These are phyloP conservation scores for Lasius platythorax DNA, from an alignment of 2,888 invertebrate species.

Conservation along the genomic window DNA sequence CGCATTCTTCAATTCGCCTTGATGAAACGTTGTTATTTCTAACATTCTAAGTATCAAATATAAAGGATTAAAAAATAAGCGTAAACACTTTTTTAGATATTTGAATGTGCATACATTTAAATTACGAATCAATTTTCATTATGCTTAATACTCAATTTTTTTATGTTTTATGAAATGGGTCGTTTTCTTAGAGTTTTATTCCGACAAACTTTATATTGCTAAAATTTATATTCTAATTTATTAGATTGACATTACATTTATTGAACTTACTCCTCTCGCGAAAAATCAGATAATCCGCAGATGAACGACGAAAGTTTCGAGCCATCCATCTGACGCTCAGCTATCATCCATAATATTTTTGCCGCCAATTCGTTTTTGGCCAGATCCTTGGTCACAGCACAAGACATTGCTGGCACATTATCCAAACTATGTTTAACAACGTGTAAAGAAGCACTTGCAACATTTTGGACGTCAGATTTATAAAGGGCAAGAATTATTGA, in stretches of 20 bases:
- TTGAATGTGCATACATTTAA: neutral
- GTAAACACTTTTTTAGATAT: neutral
- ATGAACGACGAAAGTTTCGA: constrained; percentile 26
- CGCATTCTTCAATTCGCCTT: constrained; percentile 62
- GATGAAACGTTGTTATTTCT: constrained; percentile 66
- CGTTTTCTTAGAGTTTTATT: neutral
- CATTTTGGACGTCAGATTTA: constrained; percentile 28
- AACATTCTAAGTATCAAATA: constrained; percentile 66
- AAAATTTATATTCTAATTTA: constrained; percentile 20
- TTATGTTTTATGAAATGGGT: neutral
- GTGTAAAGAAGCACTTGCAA: constrained; percentile 42
- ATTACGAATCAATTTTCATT: neutral
- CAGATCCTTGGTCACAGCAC: constrained; percentile 56
- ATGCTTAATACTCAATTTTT: neutral
- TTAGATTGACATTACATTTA: neutral
- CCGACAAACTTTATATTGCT: neutral
- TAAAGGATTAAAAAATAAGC: neutral
- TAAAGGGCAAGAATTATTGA: constrained; percentile 3
- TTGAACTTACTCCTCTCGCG: constrained; percentile 71
- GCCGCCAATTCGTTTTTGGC: constrained; percentile 68
- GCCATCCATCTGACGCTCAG: constrained; percentile 72
- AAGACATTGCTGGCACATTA: constrained; percentile 65
- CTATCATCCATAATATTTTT: constrained; percentile 70
- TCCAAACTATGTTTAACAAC: constrained; percentile 48
- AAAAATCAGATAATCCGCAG: constrained; percentile 57